Base-by-base conservation (phyloP, 2,888 invertebrate species). In the Campaea margaritaria region DNA sequence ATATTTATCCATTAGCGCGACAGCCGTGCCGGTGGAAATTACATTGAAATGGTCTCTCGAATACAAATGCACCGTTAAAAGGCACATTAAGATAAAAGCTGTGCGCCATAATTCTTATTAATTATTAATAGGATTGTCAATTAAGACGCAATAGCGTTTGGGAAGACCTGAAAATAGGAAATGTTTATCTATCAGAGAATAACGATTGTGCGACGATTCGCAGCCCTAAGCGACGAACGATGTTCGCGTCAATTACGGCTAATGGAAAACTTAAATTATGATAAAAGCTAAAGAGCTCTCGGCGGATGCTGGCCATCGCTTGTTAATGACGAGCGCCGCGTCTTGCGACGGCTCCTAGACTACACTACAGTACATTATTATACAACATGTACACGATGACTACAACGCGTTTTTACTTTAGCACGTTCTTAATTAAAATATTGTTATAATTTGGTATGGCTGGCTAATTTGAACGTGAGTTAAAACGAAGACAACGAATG, bases 251-350 rank as follows among this genome's bases (percentile, higher is more conserved):
- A 92, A 92, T 91, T 91, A 91, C 81, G 78, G 85, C 89, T 91
- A 91, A 92, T 92, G 92, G 91, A 90, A 89, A 91, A 92, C 91
- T 91, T 91, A 90, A 92, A 92, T 91, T 92, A 91, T 92, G 91
- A 91, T 91, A 91, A 91, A 91, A 92, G 91, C 90, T 82, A 81
- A 87, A 83, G 82, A 87, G 85, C 78, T 75, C 72, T 72, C 78
- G 78, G 75, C 82, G 85, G 86, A 87, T 82, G 81, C 86, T 86
- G 62, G 53, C 58, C 36, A 59, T 63, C 48, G 64, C 67, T 60
- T 61, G 67, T 71, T 74, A 72, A 74, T 76, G 72, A 76, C 69
- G 67, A 73, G 68, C 53, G 47, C 64, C 41, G 16, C 14, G 12
- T n/a, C 21, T 21, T 2, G 14, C 31, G 34, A 16, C 16, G 42